Base-by-base conservation (phyloP, 2,113 vertebrate species). In the Amazona guildingii region DNA sequence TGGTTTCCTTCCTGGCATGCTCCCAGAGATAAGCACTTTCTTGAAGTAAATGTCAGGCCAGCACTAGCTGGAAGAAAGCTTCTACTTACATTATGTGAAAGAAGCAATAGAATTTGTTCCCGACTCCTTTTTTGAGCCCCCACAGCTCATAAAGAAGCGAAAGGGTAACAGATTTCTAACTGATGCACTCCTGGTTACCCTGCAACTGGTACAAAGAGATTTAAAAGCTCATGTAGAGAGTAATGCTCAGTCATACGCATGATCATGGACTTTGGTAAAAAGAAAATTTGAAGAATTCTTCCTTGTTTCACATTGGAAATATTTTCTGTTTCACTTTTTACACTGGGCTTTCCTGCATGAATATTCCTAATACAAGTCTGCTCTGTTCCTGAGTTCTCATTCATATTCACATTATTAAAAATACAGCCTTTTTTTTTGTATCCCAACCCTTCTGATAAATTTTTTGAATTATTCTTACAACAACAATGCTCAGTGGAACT, bases 21-120 rank as follows among this genome's bases (percentile, higher is more conserved):
- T 96, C 67, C n/a, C 57, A 85, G 78, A 94, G 93, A 91, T 85
- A 95, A 96, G 86, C 67, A 81, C 18, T 82, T 90, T 87, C 86
- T 83, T 84, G 48, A 91, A 94, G 61, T 62, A 72, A 84, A 83
- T 41, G 62, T 72, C 86, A 89, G 74, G 27, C 52, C 57, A 73
- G 70, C 82, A 62, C 69, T 52, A 70, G 29, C 61, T 93, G 62
- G 39, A 78, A 72, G 41, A 92, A 94, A 79, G 16, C 28, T 87
- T 79, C 77, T 72, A 28, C 69, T 57, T 59, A 68, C 14, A 66
- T 3, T 44, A 12, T 57, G 19, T 78, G 25, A 85, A 86, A 73
- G 54, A 72, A 75, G 33, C 46, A 59, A 39, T 23, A 78, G 66
- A 79, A 84, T 91, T 92, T 66, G 21, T 39, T 79, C 33, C 57